A percentile compares a stretch with the other conserved stretches of the same genome.
These are phyloP conservation scores for Eumeta japonica DNA, from an alignment of 1,140 invertebrate species.

Conservation along the genomic window DNA sequence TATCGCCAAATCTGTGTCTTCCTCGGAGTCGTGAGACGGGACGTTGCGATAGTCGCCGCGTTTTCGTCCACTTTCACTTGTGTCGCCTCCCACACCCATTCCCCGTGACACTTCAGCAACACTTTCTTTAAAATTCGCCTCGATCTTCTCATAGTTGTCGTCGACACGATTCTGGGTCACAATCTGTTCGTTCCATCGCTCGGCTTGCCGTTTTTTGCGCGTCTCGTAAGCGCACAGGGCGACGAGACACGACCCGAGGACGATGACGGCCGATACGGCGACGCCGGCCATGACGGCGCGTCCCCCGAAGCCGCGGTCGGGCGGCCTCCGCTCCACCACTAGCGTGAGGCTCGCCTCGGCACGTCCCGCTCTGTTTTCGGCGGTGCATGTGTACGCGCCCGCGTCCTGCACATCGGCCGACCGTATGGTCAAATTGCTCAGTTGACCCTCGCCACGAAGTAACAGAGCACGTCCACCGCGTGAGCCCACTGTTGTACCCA, in stretches of 20 bases:
- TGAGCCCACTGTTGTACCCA: no score
- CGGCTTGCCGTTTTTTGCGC: constrained; percentile 47
- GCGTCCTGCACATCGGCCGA: constrained; percentile 69
- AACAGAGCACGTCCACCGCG: constrained; percentile 40
- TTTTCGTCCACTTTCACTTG: constrained; percentile 45
- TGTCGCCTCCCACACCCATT: constrained; percentile 15
- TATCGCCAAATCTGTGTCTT: constrained; percentile 43
- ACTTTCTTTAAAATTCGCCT: constrained; percentile 63
- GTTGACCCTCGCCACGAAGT: constrained; percentile 46
- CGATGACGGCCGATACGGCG: constrained; percentile 50
- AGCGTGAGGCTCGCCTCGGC: constrained; percentile 70
- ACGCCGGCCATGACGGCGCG: constrained; percentile 61
- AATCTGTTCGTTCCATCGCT: constrained; percentile 59
- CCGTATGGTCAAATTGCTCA: constrained; percentile 71
- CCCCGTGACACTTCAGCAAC: constrained; percentile 44
- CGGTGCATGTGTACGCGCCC: constrained; percentile 71
- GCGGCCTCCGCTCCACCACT: constrained; percentile 62
- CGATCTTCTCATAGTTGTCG: constrained; percentile 75
- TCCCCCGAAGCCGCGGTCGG: constrained; percentile 62
- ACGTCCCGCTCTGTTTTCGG: constrained; percentile 75
- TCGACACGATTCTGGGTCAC: constrained; percentile 57
- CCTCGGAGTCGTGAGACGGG: constrained; percentile 64
- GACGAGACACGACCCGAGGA: constrained; percentile 47
- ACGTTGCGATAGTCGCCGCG: constrained; percentile 71
- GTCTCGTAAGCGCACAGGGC: constrained; percentile 46